Conservation (phyloP, 2,113 vertebrate species). For the Myotis davidii region DNA sequence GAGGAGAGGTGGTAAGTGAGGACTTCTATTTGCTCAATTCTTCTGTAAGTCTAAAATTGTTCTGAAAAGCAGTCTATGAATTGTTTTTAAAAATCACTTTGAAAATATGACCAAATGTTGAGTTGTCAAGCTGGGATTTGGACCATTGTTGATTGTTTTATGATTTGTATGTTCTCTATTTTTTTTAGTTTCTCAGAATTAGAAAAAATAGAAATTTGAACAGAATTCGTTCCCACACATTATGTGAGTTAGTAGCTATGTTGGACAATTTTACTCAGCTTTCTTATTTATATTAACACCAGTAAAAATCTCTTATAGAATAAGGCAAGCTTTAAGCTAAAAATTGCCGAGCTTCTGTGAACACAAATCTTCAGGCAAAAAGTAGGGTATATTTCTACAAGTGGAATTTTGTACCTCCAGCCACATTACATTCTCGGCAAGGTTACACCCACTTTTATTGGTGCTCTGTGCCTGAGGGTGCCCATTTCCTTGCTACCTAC, state of each 20-base stretch:
- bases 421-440: not conserved
- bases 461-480: not conserved
- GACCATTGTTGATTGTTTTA: not conserved
- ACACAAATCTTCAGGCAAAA: not conserved
- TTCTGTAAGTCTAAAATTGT: conserved; percentile 3
- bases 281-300: not conserved
- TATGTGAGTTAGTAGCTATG: not conserved
- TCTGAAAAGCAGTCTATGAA: not conserved
- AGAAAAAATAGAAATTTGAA: conserved; percentile 31
- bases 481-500: not conserved
- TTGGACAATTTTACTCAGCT: not conserved
- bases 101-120: conserved; percentile 1
- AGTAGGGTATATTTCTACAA: conserved; percentile 14
- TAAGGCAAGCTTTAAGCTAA: not conserved
- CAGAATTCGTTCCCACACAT: not conserved
- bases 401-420: not conserved
- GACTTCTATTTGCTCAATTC: not conserved
- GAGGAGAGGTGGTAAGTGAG: no score
- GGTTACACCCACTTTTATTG: not conserved
- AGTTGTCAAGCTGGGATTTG: not conserved
- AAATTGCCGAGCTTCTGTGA: not conserved
- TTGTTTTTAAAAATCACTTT: not conserved
- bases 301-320: not conserved
- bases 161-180: not conserved
- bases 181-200: conserved; percentile 24